Base-by-base conservation (phyloP, 2,113 vertebrate genomes). In the Petromus typicus region DNA sequence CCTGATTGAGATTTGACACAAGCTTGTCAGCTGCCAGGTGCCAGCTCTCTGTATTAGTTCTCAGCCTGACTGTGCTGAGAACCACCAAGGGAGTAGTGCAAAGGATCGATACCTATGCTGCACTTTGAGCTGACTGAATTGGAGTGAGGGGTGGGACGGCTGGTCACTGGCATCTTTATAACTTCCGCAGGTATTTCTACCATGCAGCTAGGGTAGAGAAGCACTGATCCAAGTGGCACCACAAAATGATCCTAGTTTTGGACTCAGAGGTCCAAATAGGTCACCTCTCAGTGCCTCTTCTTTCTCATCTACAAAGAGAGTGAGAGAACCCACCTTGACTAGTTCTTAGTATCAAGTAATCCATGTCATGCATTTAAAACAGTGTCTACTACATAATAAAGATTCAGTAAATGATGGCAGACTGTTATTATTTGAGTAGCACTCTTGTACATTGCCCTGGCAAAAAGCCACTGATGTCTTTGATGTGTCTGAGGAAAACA, bases 101-200 rank as follows among this genome's bases (percentile, higher is more conserved):
- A 90, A 76, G 45, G 45, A 94, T 86, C 13, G 0, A 79, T 95
- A 67, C 7, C 89, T 85, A 1, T 27, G 89, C 51, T 22, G 66
- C 61, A 45, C 78, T 81, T 95, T 56, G 80, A 40, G 86, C 61
- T 92, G 95, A 92, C 95, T 89, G 95, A 95, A 84, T 23, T 34
- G 40, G 67, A 92, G 93, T 96, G 67, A 8, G 16, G 8, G 61
- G 37, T 63, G 37, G 88, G 27, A 25, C 57, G 56, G 43, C 5
- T 13, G 6, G 48, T 82, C 86, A 85, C 11, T 82, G 37, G 51
- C 67, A 67, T 14, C 27, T 71, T 89, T 56, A 54, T 67, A 88
- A 48, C 40, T 43, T 37, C 76, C 80, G 82, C 73, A 45, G 59
- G n/a, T 61, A 90, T 86, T 82, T 93, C 71, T 66, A 22, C 86